Conservation (phyloP, 2,797 vertebrate genomes). For the Chrosomus eos region DNA sequence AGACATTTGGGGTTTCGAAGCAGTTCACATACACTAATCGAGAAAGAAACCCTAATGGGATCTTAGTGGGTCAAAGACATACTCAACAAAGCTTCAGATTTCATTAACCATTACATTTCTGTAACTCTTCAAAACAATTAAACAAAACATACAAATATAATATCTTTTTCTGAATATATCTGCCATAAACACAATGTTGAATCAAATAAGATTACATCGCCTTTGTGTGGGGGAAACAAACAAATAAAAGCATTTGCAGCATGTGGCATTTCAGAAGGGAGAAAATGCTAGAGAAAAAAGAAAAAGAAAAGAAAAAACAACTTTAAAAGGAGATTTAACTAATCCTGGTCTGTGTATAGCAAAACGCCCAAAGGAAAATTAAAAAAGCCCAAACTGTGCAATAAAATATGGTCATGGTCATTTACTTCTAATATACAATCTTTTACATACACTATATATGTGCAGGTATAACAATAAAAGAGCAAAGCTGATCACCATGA, state of each 20-base stretch:
- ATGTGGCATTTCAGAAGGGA: background rate
- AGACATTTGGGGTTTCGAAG: constrained; percentile 10
- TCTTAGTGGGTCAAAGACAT: background rate
- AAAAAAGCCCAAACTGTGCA: constrained; percentile 61
- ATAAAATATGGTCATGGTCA: constrained; percentile 66
- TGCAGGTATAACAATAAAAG: constrained; percentile 59
- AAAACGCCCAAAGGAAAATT: background rate
- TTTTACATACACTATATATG: constrained; percentile 61
- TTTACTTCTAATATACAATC: constrained; percentile 60
- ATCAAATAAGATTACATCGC: background rate
- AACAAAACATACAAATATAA: background rate
- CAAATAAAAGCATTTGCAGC: constrained; percentile 9
- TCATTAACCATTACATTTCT: constrained; percentile 15
- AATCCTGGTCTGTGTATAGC: constrained; percentile 18
- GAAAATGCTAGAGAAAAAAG: background rate
- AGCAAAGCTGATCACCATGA: constrained; percentile 52
- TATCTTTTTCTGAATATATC: background rate
- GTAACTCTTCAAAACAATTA: background rate
- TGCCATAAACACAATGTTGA: background rate
- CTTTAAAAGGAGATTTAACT: constrained; percentile 31
- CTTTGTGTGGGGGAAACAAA: background rate
- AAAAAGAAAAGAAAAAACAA: background rate
- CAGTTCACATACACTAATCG: background rate
- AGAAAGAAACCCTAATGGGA: constrained; percentile 12
- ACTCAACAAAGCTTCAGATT: background rate